A percentile compares a stretch with the other conserved stretches of the same genome.
phyloP scores from a whole-genome alignment of 2,888 invertebrate genomes.

The Orthosia gothica region DNA sequence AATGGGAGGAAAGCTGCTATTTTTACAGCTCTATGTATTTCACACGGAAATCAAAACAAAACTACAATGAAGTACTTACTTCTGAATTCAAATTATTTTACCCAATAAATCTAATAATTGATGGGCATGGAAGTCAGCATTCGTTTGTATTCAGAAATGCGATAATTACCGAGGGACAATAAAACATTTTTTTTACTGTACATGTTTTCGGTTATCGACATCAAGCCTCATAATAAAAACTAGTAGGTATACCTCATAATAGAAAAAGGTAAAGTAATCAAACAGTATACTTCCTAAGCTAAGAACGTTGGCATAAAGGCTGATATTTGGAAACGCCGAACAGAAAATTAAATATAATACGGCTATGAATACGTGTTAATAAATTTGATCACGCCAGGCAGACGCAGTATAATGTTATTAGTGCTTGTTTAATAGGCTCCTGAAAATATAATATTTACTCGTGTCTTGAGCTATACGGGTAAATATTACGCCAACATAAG shows the following conservation, averaged over 20 bases:
- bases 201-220: background rate
- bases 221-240: background rate
- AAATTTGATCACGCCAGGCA: conserved; percentile 26
- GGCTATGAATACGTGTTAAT: conserved; percentile 10
- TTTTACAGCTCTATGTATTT: no score
- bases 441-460: conserved; percentile 20
- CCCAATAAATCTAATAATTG: no score
- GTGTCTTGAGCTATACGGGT: background rate
- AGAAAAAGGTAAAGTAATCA: conserved; percentile 9
- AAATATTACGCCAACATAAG: conserved; percentile 10
- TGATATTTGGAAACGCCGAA: background rate
- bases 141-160: no score
- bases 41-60: no score
- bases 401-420: conserved; percentile 17
- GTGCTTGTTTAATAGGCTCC: background rate
- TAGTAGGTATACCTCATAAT: background rate
- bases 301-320: background rate
- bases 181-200: no score
- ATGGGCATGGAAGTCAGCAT: no score
- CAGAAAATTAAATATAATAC: conserved; percentile 18
- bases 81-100: no score
- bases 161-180: no score
- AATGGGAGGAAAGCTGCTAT: no score
- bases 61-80: no score
- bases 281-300: background rate